A percentile compares a stretch with the other conserved stretches of the same genome.
Evolutionary conservation across 2,888 invertebrate genomes (phyloP).

Genomic region (Ommatoiulus sabulosus): DNA sequence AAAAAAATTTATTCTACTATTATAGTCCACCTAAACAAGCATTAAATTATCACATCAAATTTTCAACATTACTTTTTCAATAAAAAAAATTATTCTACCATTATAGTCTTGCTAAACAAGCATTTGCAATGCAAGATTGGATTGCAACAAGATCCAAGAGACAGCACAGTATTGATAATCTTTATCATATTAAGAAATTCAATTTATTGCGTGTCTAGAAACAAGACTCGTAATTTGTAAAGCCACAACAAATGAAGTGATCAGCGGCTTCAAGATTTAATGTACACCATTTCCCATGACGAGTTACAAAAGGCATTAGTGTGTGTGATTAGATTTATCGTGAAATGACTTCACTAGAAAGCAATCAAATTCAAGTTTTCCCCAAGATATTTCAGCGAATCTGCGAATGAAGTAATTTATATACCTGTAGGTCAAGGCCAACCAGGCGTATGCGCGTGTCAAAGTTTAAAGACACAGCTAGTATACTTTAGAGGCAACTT

Average conservation of each 20-base stretch:
- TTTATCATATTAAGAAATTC: too few species aligned
- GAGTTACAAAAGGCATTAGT: neutral
- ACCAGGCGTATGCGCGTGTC: neutral
- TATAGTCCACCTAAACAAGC: too few species aligned
- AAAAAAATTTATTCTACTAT: too few species aligned
- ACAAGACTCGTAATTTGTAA: neutral
- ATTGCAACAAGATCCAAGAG: too few species aligned
- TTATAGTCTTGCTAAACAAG: too few species aligned
- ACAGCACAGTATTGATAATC: too few species aligned
- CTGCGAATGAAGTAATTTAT: neutral
- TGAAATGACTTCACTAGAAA: neutral
- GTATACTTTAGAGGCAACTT: neutral
- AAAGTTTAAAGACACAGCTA: neutral
- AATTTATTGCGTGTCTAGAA: too few species aligned
- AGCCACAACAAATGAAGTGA: neutral
- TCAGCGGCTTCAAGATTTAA: neutral
- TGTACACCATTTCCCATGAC: neutral
- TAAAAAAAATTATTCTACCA: too few species aligned
- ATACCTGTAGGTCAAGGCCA: neutral
- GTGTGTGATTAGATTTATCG: neutral
- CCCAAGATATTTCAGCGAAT: neutral
- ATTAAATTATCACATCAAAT: neutral
- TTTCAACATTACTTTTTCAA: too few species aligned
- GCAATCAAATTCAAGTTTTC: neutral
- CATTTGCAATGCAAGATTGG: too few species aligned